A percentile compares a stretch with the other conserved stretches of the same genome.
These are phyloP conservation scores for Marmota monax DNA, from an alignment of 2,113 vertebrate genomes.

Conservation along the genomic window DNA sequence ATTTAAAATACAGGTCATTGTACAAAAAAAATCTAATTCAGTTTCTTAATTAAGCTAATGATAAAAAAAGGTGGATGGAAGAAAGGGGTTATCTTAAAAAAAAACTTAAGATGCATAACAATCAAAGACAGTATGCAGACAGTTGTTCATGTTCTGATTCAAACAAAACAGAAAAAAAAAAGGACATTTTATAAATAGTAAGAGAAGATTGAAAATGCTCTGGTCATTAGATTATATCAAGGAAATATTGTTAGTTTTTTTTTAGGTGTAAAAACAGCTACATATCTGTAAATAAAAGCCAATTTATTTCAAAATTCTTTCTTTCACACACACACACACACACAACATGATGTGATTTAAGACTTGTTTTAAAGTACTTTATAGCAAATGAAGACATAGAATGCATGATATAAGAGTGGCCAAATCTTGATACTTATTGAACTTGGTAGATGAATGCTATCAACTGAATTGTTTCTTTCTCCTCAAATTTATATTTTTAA, in stretches of 20 bases:
- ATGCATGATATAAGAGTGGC: background rate
- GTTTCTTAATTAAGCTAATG: background rate
- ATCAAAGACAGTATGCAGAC: background rate
- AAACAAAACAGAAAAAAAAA: constrained; percentile 6
- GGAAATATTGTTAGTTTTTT: background rate
- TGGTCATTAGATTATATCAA: background rate
- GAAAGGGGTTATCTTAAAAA: background rate
- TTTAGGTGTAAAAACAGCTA: background rate
- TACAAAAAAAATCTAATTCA: background rate
- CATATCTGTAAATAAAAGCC: background rate
- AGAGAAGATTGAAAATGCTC: background rate
- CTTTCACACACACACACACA: background rate
- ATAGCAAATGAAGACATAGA: background rate
- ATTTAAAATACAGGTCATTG: background rate
- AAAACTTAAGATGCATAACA: background rate
- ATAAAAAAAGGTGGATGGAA: background rate
- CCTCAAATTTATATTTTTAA: background rate
- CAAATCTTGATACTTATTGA: background rate
- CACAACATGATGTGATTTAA: background rate
- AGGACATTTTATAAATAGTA: background rate
- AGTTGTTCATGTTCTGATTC: background rate
- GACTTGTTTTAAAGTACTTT: background rate
- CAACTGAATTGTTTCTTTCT: background rate
- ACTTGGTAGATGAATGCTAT: background rate
- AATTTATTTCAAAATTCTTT: background rate